Conservation (phyloP, 2,888 invertebrate genomes). For the Clepsis dumicolana region DNA sequence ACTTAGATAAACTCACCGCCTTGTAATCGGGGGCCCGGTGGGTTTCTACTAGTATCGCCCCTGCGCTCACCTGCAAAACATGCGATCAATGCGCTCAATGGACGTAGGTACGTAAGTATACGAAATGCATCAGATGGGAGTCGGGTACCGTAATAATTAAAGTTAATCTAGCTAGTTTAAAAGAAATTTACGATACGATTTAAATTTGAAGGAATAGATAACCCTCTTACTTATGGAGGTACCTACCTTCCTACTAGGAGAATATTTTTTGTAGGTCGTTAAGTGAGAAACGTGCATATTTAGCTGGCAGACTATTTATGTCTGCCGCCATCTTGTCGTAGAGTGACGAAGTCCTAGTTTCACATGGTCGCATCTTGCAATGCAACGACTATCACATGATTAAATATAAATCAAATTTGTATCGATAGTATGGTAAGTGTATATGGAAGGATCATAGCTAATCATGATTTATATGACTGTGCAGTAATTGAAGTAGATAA, state of each 20-base stretch:
- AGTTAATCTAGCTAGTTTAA: neutral
- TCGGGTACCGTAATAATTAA: neutral
- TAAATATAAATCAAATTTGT: neutral
- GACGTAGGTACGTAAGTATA: too few relatives aligned
- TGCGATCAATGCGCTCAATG: slow-evolving; percentile 80
- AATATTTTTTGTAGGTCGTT: slow-evolving; percentile 63
- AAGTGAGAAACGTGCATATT: slow-evolving; percentile 70
- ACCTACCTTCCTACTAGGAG: too few relatives aligned
- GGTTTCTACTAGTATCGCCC: slow-evolving; percentile 82
- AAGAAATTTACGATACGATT: too few relatives aligned
- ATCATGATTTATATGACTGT: neutral
- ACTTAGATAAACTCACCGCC: slow-evolving; percentile 74
- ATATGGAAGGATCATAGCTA: neutral
- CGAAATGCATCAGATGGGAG: slow-evolving; percentile 10
- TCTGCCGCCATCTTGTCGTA: slow-evolving; percentile 80
- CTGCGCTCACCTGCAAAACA: slow-evolving; percentile 83
- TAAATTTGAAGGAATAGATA: neutral
- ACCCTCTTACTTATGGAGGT: neutral
- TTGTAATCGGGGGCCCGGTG: slow-evolving; percentile 80
- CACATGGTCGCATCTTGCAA: slow-evolving; percentile 28
- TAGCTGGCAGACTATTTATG: slow-evolving; percentile 70
- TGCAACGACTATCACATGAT: slow-evolving; percentile 13
- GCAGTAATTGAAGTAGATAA: neutral
- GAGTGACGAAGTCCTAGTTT: slow-evolving; percentile 68
- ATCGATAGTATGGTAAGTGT: neutral